Evolutionary conservation across 37 sponge, comb jelly and placozoan genomes (phyloP), one percentile per base, ranked within the genome.

Genomic region (Mnemiopsis leidyi): DNA sequence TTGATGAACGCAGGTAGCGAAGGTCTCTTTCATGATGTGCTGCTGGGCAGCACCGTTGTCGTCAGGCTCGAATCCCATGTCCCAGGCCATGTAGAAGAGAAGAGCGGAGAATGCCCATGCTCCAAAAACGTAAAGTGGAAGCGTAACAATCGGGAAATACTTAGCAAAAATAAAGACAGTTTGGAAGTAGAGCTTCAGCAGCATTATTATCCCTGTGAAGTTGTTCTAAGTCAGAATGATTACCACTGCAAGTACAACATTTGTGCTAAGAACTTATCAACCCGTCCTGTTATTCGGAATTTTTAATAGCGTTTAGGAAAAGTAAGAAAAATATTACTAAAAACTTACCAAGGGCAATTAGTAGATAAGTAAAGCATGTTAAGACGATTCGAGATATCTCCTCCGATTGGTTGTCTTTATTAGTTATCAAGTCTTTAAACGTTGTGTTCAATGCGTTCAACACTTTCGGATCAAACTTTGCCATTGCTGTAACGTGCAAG

Each of bases 71-170:
- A 23, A 28, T 30, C 82, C 82, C 82, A 79, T 18, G 32, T 79
- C 82, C 82, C 82, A 79, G 33, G 82, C 82, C 82, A 79, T 79
- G 36, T 79, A 79, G 82, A 79, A 79, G 26, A 79, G 82, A 13
- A 79, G 36, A 20, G 82, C 82, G 32, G 37, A 36, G 36, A 79
- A 79, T 2, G 37, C 82, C 82, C 82, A 79, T 18, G 82, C 82
- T 20, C 82, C 82, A 9, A 79, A 0, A 18, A 79, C 29, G 21
- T 79, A 79, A 9, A 79, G 36, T 32, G 82, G 82, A 36, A 79
- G 82, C 29, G 82, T 79, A 0, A 79, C 82, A 31, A 79, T 79
- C 31, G 82, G 82, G 82, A 79, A 79, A 36, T 79, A 79, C 29
- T 79, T 79, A 79, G 82, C 34, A 21, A 79, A 79, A 33, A 79